A percentile compares a stretch with the other conserved stretches of the same genome.
Evolutionary conservation across 2,888 invertebrate species (phyloP).

Genomic region (Tetragonisca angustula): DNA sequence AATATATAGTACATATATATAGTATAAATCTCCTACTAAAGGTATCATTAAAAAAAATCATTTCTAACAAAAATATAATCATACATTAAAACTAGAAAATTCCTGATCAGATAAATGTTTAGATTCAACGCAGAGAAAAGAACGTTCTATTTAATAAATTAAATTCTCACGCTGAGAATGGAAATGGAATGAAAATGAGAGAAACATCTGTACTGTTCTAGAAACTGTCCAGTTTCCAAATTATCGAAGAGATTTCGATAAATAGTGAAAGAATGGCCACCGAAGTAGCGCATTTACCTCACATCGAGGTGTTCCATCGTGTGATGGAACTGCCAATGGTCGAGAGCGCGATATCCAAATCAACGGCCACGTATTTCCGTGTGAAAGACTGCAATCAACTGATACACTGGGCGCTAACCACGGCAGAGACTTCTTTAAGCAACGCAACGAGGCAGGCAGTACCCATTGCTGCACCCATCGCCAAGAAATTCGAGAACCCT

Average conservation of each 20-base stretch:
- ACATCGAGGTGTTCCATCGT: slow-evolving; percentile 77
- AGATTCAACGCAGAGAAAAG: background rate
- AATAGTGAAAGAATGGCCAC: slow-evolving; percentile 60
- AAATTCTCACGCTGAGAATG: background rate
- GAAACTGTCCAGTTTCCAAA: background rate
- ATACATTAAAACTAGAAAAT: background rate
- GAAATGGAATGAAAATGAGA: background rate
- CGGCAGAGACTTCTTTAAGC: slow-evolving; percentile 86
- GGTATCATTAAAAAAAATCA: background rate
- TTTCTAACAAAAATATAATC: background rate
- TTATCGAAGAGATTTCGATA: background rate
- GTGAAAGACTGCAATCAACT: slow-evolving; percentile 78
- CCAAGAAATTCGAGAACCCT: slow-evolving; percentile 85
- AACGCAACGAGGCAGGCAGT: slow-evolving; percentile 85
- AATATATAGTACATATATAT: background rate
- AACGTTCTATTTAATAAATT: background rate
- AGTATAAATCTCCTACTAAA: background rate
- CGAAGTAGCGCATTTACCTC: slow-evolving; percentile 71
- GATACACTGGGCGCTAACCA: slow-evolving; percentile 87
- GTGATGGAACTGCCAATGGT: slow-evolving; percentile 78
- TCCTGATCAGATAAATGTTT: background rate
- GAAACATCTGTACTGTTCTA: background rate
- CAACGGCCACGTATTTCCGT: slow-evolving; percentile 76
- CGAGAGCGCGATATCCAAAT: slow-evolving; percentile 77
- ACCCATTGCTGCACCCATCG: slow-evolving; percentile 86